A percentile compares a stretch with the other conserved stretches of the same genome.
These are phyloP conservation scores for Syngnathus rostellatus DNA, from an alignment of 2,797 vertebrate genomes.

Conservation along the genomic window DNA sequence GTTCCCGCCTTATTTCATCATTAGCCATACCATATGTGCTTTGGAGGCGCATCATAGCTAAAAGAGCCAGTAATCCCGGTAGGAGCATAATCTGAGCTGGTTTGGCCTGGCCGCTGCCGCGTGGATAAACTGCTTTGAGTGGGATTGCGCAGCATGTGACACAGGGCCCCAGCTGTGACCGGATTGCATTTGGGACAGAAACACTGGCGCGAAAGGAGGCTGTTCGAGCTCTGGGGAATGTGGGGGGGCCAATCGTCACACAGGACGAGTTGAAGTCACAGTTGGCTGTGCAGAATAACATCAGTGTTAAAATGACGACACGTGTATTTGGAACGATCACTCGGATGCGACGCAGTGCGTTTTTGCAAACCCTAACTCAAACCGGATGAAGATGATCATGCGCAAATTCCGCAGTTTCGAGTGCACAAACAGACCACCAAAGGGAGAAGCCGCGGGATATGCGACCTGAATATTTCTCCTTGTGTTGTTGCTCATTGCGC, in stretches of 20 bases:
- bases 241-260: neutral
- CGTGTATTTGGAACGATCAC: neutral
- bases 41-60: constrained; percentile 55
- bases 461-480: constrained; percentile 56
- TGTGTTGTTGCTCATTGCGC: constrained; percentile 42
- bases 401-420: too few relatives aligned
- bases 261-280: neutral
- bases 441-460: constrained; percentile 25
- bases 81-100: constrained; percentile 61
- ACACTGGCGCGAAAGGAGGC: constrained; percentile 3
- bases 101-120: constrained; percentile 29
- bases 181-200: constrained; percentile 13
- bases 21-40: constrained; percentile 61
- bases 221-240: neutral
- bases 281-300: neutral
- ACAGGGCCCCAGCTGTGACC: constrained; percentile 19
- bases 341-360: neutral
- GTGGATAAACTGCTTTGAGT: constrained; percentile 61
- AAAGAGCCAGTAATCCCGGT: constrained; percentile 52
- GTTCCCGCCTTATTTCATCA: constrained; percentile 45
- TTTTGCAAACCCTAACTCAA: neutral
- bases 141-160: constrained; percentile 64
- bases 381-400: neutral
- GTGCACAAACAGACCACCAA: neutral
- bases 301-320: neutral